Conservation (phyloP, 1,140 invertebrate species). For the Lysiphlebus fabarum region DNA sequence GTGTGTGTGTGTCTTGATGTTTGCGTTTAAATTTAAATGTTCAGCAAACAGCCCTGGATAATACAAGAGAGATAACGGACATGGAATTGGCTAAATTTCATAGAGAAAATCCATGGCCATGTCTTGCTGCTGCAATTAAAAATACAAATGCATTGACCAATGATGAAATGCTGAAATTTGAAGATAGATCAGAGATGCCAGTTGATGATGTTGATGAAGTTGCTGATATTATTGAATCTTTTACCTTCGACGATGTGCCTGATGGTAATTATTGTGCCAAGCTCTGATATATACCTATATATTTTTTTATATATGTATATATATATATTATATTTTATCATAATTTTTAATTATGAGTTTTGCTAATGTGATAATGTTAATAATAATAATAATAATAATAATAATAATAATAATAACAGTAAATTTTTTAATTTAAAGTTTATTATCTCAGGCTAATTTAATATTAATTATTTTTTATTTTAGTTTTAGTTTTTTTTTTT, state of each 20-base stretch:
- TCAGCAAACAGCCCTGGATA: constrained; percentile 39
- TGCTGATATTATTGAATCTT: constrained; percentile 58
- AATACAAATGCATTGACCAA: constrained; percentile 43
- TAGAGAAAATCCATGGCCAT: constrained; percentile 44
- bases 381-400: too few species aligned
- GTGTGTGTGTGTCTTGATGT: constrained; percentile 7
- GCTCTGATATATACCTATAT: not conserved
- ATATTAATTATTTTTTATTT: too few species aligned
- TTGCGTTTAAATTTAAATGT: constrained; percentile 21
- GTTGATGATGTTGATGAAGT: constrained; percentile 59
- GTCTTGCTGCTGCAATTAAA: constrained; percentile 46
- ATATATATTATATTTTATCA: too few species aligned
- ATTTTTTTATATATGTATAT: too few species aligned
- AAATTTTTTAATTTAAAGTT: too few species aligned
- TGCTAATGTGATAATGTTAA: too few species aligned
- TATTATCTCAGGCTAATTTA: too few species aligned
- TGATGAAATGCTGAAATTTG: constrained; percentile 47
- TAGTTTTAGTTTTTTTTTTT: not conserved
- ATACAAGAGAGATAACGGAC: constrained; percentile 39
- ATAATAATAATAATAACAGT: too few species aligned
- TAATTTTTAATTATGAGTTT: too few species aligned
- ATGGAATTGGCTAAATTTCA: constrained; percentile 42
- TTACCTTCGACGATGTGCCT: constrained; percentile 54
- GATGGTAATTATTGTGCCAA: constrained; percentile 46
- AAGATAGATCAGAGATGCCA: constrained; percentile 52